Conservation (phyloP, 2,888 invertebrate species). For the Auanema freiburgensis region DNA sequence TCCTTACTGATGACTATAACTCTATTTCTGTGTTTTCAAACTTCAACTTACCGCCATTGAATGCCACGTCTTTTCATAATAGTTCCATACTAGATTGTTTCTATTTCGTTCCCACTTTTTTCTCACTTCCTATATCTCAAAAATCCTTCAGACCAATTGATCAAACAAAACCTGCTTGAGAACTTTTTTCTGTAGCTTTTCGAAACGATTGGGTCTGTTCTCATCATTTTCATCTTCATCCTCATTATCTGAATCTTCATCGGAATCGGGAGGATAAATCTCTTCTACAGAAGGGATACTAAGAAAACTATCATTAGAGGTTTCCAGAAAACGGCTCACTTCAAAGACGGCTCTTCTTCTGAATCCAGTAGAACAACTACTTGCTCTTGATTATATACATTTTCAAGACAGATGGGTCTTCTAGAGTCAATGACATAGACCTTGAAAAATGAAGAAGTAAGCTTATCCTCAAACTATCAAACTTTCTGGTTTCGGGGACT, state of each 20-base stretch:
- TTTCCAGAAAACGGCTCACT: conserved; percentile 5
- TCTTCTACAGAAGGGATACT: conserved; percentile 6
- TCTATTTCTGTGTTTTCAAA: background rate
- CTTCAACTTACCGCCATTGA: conserved; percentile 32
- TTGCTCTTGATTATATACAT: conserved; percentile 47
- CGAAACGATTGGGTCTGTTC: conserved; percentile 23
- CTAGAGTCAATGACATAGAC: conserved; percentile 55
- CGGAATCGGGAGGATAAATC: conserved; percentile 32
- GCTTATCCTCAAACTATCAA: background rate
- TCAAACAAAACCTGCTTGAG: conserved; percentile 28
- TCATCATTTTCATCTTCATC: conserved; percentile 32
- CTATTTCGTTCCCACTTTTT: conserved; percentile 45
- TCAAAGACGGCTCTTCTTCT: conserved; percentile 29
- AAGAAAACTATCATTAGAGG: conserved; percentile 4
- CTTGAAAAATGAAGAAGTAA: no score
- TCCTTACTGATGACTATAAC: conserved; percentile 39
- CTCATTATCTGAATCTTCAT: conserved; percentile 23
- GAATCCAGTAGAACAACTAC: conserved; percentile 29
- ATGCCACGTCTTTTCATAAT: conserved; percentile 51
- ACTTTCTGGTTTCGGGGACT: background rate
- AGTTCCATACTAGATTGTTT: conserved; percentile 52
- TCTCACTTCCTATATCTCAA: conserved; percentile 30
- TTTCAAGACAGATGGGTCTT: conserved; percentile 56
- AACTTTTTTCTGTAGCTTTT: conserved; percentile 28
- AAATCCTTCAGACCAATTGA: no score